phyloP scores from a whole-genome alignment of 2,888 invertebrate genomes.

The Xestoiulus laeticollis region DNA sequence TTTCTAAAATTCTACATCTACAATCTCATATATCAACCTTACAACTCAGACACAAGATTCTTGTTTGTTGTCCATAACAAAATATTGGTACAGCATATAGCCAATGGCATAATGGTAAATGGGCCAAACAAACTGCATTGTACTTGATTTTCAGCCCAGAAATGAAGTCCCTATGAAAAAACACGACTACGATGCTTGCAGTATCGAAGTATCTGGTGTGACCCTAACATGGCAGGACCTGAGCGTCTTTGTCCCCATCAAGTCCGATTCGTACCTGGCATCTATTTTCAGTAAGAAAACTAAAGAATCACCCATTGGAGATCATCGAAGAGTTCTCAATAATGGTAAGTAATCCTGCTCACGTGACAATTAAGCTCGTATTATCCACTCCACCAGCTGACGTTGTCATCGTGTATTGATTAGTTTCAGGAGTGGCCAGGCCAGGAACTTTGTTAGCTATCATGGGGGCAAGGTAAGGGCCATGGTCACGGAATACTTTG shows the following conservation, averaged over 20 bases:
- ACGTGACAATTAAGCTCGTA: background rate
- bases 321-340: slow-evolving; percentile 71
- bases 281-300: background rate
- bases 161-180: slow-evolving; percentile 21
- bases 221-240: slow-evolving; percentile 83
- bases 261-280: background rate
- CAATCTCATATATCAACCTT: too few relatives aligned
- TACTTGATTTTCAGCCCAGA: background rate
- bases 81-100: too few relatives aligned
- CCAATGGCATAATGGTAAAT: too few relatives aligned
- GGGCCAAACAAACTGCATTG: background rate
- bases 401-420: background rate
- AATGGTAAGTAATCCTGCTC: slow-evolving; percentile 69
- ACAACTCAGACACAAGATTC: too few relatives aligned
- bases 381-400: background rate
- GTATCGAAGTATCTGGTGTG: slow-evolving; percentile 66
- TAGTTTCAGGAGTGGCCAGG: slow-evolving; percentile 74
- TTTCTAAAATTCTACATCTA: too few relatives aligned
- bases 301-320: slow-evolving; percentile 56
- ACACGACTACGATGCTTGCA: background rate
- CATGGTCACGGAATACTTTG: too few relatives aligned
- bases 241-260: slow-evolving; percentile 72
- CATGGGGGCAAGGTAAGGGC: slow-evolving; percentile 74
- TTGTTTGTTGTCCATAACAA: too few relatives aligned
- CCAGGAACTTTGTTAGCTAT: slow-evolving; percentile 83